Conservation (phyloP, 2,888 invertebrate genomes). For the Erpobdella octoculata region DNA sequence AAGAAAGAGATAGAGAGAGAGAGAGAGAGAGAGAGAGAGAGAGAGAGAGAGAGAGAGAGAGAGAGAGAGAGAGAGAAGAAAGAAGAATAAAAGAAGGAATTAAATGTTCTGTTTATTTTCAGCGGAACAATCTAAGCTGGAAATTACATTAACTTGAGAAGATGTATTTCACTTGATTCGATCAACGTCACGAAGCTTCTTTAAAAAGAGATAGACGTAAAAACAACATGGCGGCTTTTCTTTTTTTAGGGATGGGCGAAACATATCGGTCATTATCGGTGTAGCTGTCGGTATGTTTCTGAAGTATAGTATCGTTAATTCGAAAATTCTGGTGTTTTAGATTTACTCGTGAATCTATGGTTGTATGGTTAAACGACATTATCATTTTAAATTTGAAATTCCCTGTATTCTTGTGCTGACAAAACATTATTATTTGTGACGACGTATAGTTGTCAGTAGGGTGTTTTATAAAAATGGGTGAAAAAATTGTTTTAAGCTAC, state of each 20-base stretch:
- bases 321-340: no score
- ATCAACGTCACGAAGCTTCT: not conserved
- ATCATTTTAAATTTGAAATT: no score
- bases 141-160: not conserved
- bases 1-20: not conserved
- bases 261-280: not conserved
- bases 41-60: not conserved
- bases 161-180: not conserved
- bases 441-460: no score
- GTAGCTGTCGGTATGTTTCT: not conserved
- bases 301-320: no score
- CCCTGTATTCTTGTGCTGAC: no score
- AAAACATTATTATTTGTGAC: no score
- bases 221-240: no score
- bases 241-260: no score
- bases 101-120: not conserved
- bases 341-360: no score
- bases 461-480: no score
- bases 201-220: not conserved
- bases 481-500: no score
- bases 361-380: no score
- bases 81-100: not conserved
- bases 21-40: not conserved
- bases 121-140: not conserved
- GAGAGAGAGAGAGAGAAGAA: not conserved